Evolutionary conservation across 2,888 invertebrate genomes (phyloP).

Genomic region (Trilocha varians): DNA sequence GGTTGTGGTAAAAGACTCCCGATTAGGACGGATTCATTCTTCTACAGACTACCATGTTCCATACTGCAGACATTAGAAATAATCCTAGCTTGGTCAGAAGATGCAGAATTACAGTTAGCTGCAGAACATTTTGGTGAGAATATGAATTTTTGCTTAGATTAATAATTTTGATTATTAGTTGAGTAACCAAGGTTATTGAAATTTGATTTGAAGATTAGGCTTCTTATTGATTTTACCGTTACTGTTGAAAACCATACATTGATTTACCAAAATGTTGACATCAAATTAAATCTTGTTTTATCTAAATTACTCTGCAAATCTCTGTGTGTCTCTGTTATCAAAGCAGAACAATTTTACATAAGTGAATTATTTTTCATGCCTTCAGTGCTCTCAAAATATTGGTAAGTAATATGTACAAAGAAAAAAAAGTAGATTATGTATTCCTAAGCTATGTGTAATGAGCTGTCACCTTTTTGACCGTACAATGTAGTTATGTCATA

Average conservation of each 20-base stretch:
- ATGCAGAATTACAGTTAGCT: conserved; percentile 64
- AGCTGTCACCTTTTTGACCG: too few species aligned
- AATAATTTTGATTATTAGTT: too few species aligned
- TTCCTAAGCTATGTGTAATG: too few species aligned
- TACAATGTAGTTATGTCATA: too few species aligned
- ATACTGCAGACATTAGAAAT: conserved; percentile 74
- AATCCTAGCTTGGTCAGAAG: conserved; percentile 78
- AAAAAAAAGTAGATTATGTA: background rate
- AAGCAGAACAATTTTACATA: background rate
- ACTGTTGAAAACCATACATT: too few species aligned
- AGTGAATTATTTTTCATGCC: background rate
- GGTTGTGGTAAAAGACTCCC: conserved; percentile 46
- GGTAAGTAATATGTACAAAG: background rate
- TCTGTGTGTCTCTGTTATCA: too few species aligned
- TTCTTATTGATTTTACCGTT: too few species aligned
- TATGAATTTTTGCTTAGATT: conserved; percentile 2
- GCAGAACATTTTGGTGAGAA: conserved; percentile 69
- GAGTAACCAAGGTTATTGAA: too few species aligned
- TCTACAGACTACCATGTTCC: conserved; percentile 76
- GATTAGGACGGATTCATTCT: conserved; percentile 68
- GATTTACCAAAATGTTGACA: too few species aligned
- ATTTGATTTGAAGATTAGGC: too few species aligned
- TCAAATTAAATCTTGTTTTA: too few species aligned
- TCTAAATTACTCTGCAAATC: too few species aligned
- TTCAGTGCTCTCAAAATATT: background rate